Base-by-base conservation (phyloP, 2,888 invertebrate species). In the Pogonocherus hispidulus region DNA sequence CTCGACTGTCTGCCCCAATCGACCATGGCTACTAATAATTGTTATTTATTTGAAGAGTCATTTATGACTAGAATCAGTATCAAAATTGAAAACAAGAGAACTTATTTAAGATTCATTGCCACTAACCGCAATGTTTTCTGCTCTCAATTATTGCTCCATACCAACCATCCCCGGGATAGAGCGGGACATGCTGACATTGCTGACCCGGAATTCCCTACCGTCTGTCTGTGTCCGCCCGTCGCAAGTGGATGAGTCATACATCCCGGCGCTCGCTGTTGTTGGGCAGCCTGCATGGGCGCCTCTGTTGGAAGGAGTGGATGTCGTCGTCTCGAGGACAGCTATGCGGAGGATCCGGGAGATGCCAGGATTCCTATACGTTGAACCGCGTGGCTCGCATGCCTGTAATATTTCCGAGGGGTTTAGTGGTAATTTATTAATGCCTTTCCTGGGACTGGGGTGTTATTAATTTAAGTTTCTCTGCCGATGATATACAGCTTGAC, bases 201-300 rank as follows among this genome's bases (percentile, higher is more conserved):
- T 63, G 63, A 62, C 62, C 55, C 37, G 57, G 66, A 66, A 66
- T 66, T 20, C 67, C 63, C 35, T 46, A 57, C 63, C 47, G 67
- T 63, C 67, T 63, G 57, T 46, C 49, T 35, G 47, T 47, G 49
- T 27, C 60, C 47, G 51, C 60, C n/a, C n/a, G n/a, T n/a, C 47
- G 60, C 44, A 60, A 23, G 46, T 11, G 18, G 49, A 65, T 65
- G 65, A 65, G 57, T 65, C 65, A 65, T 51, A 23, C 56, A 20
- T 19, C 64, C 57, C 56, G 60, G 5, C 63, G 66, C 19, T 41
- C 51, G 27, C 47, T 49, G 52, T 55, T 49, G 55, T 52, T 44
- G 46, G 47, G 56, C 52, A 37, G 35, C 49, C 14, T 6, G 59
- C 47, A 19, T 44, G 32, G 47, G 47, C 32, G 18, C 6, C n/a